Evolutionary conservation across 1,140 invertebrate species (phyloP).

Genomic region (Zaprionus gabonicus): DNA sequence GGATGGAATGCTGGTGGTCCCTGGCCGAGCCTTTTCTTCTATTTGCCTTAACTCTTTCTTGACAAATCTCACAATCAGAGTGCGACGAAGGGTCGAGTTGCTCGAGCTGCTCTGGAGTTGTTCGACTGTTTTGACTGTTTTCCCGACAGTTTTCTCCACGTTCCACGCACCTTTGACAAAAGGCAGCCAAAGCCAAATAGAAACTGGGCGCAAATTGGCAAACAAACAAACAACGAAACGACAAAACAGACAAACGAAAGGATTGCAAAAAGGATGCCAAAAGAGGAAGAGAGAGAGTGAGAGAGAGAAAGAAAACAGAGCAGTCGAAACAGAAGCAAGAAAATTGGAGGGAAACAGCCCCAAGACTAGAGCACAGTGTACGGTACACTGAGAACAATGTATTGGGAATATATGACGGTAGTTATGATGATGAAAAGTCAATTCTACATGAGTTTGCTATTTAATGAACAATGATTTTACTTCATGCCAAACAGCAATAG

Average conservation of each 20-base stretch:
- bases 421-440: too few relatives aligned
- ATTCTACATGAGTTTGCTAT: too few relatives aligned
- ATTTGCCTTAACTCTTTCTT: conserved; percentile 70
- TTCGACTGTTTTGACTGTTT: conserved; percentile 9
- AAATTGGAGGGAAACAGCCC: conserved; percentile 7
- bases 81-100: conserved; percentile 1
- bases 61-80: conserved; percentile 61
- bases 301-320: conserved; percentile 26
- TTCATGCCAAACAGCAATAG: too few relatives aligned
- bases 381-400: neutral
- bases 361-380: conserved; percentile 2
- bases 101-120: neutral
- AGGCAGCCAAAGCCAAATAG: conserved; percentile 64
- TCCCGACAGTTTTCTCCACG: conserved; percentile 6
- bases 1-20: neutral
- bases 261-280: conserved; percentile 51
- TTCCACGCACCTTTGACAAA: conserved; percentile 50
- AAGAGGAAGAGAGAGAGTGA: conserved; percentile 2
- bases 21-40: conserved; percentile 2
- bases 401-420: neutral
- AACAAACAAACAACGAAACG: conserved; percentile 62
- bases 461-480: too few relatives aligned
- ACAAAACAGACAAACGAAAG: conserved; percentile 55
- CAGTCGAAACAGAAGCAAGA: conserved; percentile 1
- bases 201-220: conserved; percentile 57